Percentiles rank a stretch among this genome's conserved stretches.
These are phyloP conservation scores for Goniozus legneri DNA, from an alignment of 1,140 invertebrate species.

Conservation along the genomic window DNA sequence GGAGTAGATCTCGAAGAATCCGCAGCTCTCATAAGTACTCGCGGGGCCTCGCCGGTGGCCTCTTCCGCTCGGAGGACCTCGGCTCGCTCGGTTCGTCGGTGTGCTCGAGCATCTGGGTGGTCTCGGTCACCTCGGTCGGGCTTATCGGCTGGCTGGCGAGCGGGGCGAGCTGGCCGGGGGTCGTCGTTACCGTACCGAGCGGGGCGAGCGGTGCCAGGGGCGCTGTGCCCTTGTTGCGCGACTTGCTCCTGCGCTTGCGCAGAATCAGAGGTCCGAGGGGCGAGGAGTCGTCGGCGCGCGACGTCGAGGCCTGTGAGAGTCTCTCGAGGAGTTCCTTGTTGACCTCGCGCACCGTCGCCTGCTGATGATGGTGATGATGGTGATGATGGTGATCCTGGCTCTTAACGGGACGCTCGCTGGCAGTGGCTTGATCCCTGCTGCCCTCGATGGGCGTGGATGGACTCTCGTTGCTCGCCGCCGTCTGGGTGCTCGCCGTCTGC, in stretches of 20 bases:
- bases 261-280: conserved; percentile 65
- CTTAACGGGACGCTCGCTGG: conserved; percentile 14
- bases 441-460: conserved; percentile 15
- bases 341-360: conserved; percentile 32
- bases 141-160: background rate
- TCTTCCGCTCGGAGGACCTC: conserved; percentile 35
- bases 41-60: conserved; percentile 45
- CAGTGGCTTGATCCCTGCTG: conserved; percentile 26
- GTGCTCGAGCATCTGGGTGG: conserved; percentile 48
- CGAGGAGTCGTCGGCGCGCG: conserved; percentile 34
- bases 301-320: conserved; percentile 53
- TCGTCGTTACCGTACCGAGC: too few species aligned
- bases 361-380: conserved; percentile 40
- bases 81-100: conserved; percentile 32
- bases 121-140: conserved; percentile 20
- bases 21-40: conserved; percentile 54
- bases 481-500: conserved; percentile 7
- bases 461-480: conserved; percentile 1
- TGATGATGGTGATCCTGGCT: conserved; percentile 30
- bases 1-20: too few species aligned
- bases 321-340: conserved; percentile 47
- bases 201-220: conserved; percentile 58
- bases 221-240: conserved; percentile 62
- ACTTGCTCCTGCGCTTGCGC: conserved; percentile 69
- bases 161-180: conserved; percentile 1